These are phyloP conservation scores for Meiosimyza platycephala DNA, from an alignment of 2,888 invertebrate genomes.

Conservation along the genomic window DNA sequence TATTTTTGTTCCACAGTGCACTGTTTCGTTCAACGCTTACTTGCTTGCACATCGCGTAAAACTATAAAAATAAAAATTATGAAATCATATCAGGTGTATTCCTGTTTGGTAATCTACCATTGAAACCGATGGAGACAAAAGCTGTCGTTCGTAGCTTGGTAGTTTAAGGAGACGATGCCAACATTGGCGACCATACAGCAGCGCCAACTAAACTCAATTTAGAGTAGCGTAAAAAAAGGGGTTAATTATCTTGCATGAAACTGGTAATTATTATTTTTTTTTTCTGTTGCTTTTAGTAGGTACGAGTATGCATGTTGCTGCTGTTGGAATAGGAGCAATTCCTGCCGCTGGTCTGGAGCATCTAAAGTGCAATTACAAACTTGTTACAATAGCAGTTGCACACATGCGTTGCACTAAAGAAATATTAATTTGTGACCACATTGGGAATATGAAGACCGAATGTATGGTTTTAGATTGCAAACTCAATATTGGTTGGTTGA, in stretches of 20 bases:
- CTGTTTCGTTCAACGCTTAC: neutral
- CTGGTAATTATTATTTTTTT: constrained; percentile 32
- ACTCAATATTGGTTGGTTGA: too few relatives aligned
- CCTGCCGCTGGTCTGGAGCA: constrained; percentile 4
- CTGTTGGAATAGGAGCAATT: constrained; percentile 8
- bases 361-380: constrained; percentile 22
- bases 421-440: too few relatives aligned
- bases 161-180: neutral
- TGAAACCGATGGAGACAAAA: neutral
- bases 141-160: neutral
- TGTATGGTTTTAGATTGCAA: too few relatives aligned
- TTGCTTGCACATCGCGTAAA: constrained; percentile 21
- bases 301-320: neutral
- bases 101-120: too few relatives aligned
- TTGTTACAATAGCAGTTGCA: constrained; percentile 25
- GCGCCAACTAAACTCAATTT: constrained; percentile 1
- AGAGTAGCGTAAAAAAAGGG: constrained; percentile 29
- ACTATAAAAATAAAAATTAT: constrained; percentile 33
- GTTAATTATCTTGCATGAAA: constrained; percentile 34
- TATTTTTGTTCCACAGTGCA: too few relatives aligned
- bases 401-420: constrained; percentile 2
- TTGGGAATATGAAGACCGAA: too few relatives aligned
- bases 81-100: constrained; percentile 33
- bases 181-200: neutral
- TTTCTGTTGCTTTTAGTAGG: neutral